Percentiles rank a stretch among this genome's conserved stretches.
Conservation (phyloP, 2,888 invertebrate genomes). For the Hemaris fuciformis region DNA sequence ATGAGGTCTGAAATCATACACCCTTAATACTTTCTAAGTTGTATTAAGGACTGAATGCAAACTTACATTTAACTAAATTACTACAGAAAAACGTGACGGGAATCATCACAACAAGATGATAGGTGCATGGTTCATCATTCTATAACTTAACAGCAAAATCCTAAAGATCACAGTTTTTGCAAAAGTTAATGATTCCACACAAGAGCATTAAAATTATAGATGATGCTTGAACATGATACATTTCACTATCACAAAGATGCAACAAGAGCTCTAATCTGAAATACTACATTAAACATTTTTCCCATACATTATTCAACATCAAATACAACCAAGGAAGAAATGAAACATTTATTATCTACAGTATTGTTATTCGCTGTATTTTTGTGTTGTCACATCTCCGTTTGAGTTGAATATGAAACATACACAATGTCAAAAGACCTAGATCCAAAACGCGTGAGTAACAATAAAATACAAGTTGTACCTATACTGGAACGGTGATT, state of each 20-base stretch:
- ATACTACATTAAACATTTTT: conserved; percentile 32
- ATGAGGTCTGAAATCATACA: conserved; percentile 15
- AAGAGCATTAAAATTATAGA: conserved; percentile 42
- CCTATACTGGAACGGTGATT: conserved; percentile 57
- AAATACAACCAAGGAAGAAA: conserved; percentile 55
- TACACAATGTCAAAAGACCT: conserved; percentile 68
- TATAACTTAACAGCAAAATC: conserved; percentile 32
- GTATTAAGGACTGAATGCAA: conserved; percentile 3
- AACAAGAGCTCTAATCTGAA: conserved; percentile 47
- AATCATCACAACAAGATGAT: conserved; percentile 12
- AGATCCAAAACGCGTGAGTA: conserved; percentile 65
- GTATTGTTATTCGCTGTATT: conserved; percentile 54
- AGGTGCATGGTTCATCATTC: neutral
- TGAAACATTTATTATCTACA: conserved; percentile 26
- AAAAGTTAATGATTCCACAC: conserved; percentile 45
- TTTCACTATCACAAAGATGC: conserved; percentile 38
- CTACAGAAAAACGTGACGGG: neutral
- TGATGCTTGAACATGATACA: conserved; percentile 42
- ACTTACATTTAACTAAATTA: conserved; percentile 8
- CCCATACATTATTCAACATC: conserved; percentile 44
- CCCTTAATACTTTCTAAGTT: conserved; percentile 4
- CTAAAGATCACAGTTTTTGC: conserved; percentile 63
- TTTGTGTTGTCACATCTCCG: conserved; percentile 27
- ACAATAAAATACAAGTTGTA: conserved; percentile 57
- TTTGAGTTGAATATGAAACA: conserved; percentile 50